Conservation (phyloP, 1,140 invertebrate species). For the Anthonomus grandis region DNA sequence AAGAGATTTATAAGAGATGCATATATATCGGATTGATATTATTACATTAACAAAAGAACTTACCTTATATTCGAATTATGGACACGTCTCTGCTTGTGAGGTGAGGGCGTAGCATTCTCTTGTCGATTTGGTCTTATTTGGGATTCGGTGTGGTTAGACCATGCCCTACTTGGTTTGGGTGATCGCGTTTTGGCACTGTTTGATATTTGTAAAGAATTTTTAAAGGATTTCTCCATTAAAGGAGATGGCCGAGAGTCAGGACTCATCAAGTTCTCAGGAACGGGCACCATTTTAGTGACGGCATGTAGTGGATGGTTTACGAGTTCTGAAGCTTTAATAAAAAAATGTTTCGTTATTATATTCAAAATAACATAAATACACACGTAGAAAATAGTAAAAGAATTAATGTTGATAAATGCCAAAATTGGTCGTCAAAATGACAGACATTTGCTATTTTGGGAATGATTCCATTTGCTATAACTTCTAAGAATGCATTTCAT, state of each 20-base stretch:
- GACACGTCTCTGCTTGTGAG: slow-evolving; percentile 26
- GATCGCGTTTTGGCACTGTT: slow-evolving; percentile 40
- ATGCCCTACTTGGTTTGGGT: slow-evolving; percentile 44
- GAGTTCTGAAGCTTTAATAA: slow-evolving; percentile 37
- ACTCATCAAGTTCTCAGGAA: slow-evolving; percentile 81
- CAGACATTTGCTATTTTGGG: too few relatives aligned
- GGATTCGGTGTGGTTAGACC: not conserved
- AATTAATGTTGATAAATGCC: too few relatives aligned
- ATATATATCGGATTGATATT: too few relatives aligned
- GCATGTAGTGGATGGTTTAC: slow-evolving; percentile 69
- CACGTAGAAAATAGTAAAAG: too few relatives aligned
- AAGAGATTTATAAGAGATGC: too few relatives aligned
- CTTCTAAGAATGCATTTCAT: too few relatives aligned
- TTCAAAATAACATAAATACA: too few relatives aligned
- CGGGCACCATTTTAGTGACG: slow-evolving; percentile 78
- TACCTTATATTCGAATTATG: slow-evolving; percentile 11
- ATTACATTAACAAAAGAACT: not conserved
- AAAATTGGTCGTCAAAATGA: too few relatives aligned
- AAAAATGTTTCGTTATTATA: too few relatives aligned
- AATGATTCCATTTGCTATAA: too few relatives aligned
- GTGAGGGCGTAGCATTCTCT: slow-evolving; percentile 29
- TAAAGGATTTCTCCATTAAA: slow-evolving; percentile 20
- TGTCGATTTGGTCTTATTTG: slow-evolving; percentile 7
- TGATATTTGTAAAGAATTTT: slow-evolving; percentile 7
- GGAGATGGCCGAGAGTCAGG: slow-evolving; percentile 66